phyloP scores from a whole-genome alignment of 2,888 invertebrate genomes.

The Teleiodes luculella region DNA sequence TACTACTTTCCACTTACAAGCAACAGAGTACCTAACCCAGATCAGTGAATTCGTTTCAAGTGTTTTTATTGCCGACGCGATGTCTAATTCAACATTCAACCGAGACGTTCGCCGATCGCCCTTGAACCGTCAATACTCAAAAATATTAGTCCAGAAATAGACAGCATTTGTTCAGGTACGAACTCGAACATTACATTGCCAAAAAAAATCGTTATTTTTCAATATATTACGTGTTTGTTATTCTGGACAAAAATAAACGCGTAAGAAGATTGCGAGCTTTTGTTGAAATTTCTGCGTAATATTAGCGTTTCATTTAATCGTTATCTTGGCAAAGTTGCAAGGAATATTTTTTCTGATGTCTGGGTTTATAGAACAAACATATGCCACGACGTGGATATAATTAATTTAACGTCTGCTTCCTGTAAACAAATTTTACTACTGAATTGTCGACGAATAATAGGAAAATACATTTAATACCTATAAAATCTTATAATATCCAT shows the following conservation, averaged over 20 bases:
- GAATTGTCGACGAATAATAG: too few relatives aligned
- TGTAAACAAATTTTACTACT: not conserved
- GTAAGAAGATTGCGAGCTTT: constrained; percentile 32
- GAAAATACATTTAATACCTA: too few relatives aligned
- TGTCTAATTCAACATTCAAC: not conserved
- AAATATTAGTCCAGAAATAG: not conserved
- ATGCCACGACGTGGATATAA: not conserved
- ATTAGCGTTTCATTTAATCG: constrained; percentile 58
- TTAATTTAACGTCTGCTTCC: constrained; percentile 8
- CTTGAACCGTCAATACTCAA: constrained; percentile 6
- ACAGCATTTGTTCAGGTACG: not conserved
- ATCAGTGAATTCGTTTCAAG: not conserved
- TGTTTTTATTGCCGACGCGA: not conserved
- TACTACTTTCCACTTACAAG: not conserved
- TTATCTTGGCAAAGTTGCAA: constrained; percentile 66
- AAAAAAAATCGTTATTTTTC: not conserved
- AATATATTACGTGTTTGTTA: not conserved
- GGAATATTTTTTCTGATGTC: constrained; percentile 50
- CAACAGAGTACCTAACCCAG: not conserved
- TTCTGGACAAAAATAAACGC: constrained; percentile 42
- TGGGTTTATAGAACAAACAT: constrained; percentile 14
- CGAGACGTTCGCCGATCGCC: not conserved
- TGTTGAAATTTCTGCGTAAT: constrained; percentile 57
- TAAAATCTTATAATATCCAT: too few relatives aligned
- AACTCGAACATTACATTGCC: constrained; percentile 1